Conservation (phyloP, 2,113 vertebrate genomes). For the Hemiprocne comata region DNA sequence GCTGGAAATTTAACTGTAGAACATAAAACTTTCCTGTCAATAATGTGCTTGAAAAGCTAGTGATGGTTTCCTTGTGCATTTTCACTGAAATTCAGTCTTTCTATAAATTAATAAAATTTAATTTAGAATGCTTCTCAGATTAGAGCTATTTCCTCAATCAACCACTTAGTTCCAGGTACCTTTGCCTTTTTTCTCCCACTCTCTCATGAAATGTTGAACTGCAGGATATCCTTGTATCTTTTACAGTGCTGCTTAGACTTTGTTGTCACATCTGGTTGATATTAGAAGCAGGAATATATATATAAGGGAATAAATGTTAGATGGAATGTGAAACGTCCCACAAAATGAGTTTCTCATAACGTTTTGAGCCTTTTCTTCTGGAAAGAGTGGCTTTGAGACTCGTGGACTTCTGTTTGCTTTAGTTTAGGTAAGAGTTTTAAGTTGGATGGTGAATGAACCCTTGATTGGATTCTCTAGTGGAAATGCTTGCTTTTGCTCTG, state of each 20-base stretch:
- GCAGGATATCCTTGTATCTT: constrained; percentile 64
- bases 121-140: not conserved
- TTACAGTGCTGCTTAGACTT: constrained; percentile 57
- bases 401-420: constrained; percentile 67
- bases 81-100: not conserved
- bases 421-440: constrained; percentile 42
- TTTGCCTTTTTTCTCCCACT: not conserved
- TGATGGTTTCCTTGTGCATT: not conserved
- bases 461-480: not conserved
- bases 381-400: constrained; percentile 59
- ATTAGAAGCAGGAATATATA: constrained; percentile 66
- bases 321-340: constrained; percentile 77
- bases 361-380: constrained; percentile 58
- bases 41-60: not conserved
- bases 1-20: not conserved
- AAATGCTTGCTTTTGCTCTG: not conserved
- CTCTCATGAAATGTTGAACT: not conserved
- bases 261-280: constrained; percentile 76
- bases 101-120: not conserved
- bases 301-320: constrained; percentile 69
- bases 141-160: not conserved
- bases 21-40: rapidly evolving
- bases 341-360: constrained; percentile 58
- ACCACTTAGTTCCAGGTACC: not conserved
- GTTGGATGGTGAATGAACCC: not conserved